Base-by-base conservation (phyloP, 1,140 invertebrate genomes). In the Drosophila arawakana region DNA sequence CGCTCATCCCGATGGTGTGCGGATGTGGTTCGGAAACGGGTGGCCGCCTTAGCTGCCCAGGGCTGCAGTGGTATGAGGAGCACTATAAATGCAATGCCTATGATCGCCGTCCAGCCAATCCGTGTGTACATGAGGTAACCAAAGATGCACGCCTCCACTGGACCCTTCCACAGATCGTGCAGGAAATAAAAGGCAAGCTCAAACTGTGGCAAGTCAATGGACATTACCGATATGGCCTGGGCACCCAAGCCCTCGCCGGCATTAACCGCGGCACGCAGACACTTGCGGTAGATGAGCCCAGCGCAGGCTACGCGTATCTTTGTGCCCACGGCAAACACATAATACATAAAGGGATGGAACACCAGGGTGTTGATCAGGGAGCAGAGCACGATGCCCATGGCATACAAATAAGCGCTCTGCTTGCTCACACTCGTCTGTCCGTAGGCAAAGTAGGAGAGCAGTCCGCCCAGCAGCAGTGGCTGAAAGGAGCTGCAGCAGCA, bases 61-160 rank as follows among this genome's bases (percentile, higher is more conserved):
- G 96, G 94, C 94, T 98, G 97, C 8, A 98, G 91, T 1, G 97
- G 97, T 62, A 98, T 96, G 37, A 97, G 95, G 21, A 96, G 82
- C 3, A 98, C 70, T 1, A 98, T 92, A 21, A 97, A 94, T 0
- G 94, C 94, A 3, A 97, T 95, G 0, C 97, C 97, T 7, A 96
- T 95, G 1, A 98, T 83, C 0, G 95, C 95, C 0, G 96, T 94
- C 25, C 95, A 93, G 39, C 93, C 93, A 9, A 94, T 93, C 66
- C 93, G 92, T 3, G 78, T 66, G 58, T 93, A 94, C 35, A 94
- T 94, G 3, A 94, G 81, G 68, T 94, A 94, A 30, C 91, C 92
- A 11, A 94, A 93, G 5, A 93, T 92, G 3, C 70, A 83, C 4
- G 94, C 78, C 79, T 94, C 82, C 47, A 91, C 78, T 0, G 80